Percentiles rank a stretch among this genome's conserved stretches.
Conservation (phyloP, 2,113 vertebrate genomes). For the Coptodon rendalli region DNA sequence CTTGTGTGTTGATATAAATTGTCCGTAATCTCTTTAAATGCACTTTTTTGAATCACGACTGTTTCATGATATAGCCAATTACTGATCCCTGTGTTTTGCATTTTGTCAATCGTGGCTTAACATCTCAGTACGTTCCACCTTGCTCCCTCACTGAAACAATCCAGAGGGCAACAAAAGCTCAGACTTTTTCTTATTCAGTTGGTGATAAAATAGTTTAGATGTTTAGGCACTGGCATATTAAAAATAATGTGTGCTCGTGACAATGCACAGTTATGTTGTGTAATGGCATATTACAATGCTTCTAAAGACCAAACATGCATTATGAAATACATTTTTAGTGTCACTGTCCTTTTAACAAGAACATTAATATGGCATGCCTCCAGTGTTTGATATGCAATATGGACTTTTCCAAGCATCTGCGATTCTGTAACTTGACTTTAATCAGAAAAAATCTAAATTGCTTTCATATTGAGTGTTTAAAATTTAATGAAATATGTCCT, state of each 20-base stretch:
- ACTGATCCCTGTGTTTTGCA: neutral
- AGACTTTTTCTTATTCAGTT: conserved; percentile 4
- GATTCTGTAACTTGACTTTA: conserved; percentile 45
- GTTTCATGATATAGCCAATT: neutral
- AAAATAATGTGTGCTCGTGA: neutral
- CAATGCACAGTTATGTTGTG: neutral
- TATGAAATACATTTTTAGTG: neutral
- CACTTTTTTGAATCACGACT: neutral
- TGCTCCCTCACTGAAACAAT: conserved; percentile 13
- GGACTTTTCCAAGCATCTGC: conserved; percentile 35
- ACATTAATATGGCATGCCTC: conserved; percentile 35
- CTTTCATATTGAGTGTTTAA: conserved; percentile 57
- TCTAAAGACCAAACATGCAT: conserved; percentile 10
- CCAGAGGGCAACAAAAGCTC: conserved; percentile 7
- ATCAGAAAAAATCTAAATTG: conserved; percentile 44
- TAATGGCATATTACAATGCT: neutral
- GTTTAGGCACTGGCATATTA: neutral
- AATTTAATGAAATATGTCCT: conserved; percentile 64
- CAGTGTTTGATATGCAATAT: conserved; percentile 45
- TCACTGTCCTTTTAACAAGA: conserved; percentile 10
- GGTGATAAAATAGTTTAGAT: neutral
- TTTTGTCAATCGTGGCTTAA: neutral
- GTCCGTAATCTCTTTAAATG: neutral
- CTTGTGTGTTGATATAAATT: neutral
- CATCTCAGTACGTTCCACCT: neutral